Evolutionary conservation across 2,113 vertebrate genomes (phyloP).

Genomic region (Leptobrachium leishanense): DNA sequence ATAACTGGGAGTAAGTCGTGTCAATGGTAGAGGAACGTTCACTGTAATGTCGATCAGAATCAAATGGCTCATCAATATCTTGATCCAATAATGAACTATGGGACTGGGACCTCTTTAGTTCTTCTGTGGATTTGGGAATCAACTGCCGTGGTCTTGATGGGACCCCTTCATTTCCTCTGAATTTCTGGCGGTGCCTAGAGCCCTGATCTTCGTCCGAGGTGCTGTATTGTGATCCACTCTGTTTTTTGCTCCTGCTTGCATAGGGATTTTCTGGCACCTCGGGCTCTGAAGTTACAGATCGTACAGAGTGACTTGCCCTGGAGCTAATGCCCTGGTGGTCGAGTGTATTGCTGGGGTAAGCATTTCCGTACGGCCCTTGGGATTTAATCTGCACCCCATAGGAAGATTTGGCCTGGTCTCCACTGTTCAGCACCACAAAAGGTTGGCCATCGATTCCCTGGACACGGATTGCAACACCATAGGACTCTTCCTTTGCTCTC

Average conservation of each 20-base stretch:
- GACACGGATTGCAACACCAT: constrained; percentile 88
- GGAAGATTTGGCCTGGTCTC: constrained; percentile 86
- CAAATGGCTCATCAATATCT: accelerated
- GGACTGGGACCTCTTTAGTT: constrained; percentile 78
- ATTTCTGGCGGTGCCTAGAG: constrained; percentile 52
- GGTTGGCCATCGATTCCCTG: constrained; percentile 92
- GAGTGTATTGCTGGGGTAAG: not conserved
- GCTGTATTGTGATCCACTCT: constrained; percentile 49
- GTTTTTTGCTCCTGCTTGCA: not conserved
- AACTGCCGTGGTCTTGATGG: constrained; percentile 42
- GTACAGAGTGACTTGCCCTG: not conserved
- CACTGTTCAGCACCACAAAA: constrained; percentile 89
- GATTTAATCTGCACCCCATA: constrained; percentile 82
- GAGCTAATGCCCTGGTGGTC: not conserved
- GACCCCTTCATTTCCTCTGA: constrained; percentile 47
- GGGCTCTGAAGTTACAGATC: constrained; percentile 56
- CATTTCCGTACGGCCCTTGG: constrained; percentile 28
- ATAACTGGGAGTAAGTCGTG: constrained; percentile 59
- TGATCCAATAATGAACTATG: constrained; percentile 76
- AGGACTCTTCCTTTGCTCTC: constrained; percentile 68
- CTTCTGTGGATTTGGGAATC: constrained; percentile 26
- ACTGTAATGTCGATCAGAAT: not conserved
- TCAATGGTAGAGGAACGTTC: constrained; percentile 46
- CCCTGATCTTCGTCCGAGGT: constrained; percentile 63
- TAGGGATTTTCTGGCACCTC: constrained; percentile 64